These are phyloP conservation scores for Megathymus violae DNA, from an alignment of 1,140 invertebrate species.

Conservation along the genomic window DNA sequence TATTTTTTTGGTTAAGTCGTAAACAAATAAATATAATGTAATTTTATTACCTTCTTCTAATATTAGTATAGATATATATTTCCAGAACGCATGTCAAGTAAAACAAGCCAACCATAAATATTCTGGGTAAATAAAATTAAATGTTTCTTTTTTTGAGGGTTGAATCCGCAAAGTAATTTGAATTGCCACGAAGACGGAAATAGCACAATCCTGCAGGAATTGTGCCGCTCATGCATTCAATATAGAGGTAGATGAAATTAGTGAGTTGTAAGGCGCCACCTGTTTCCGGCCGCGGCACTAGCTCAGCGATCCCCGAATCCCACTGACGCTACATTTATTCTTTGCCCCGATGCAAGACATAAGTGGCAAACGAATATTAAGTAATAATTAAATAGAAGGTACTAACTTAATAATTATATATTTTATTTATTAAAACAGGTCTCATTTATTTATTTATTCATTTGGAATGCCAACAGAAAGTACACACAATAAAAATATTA, in stretches of 20 bases:
- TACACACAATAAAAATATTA: too few species aligned
- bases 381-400: too few species aligned
- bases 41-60: too few species aligned
- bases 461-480: too few species aligned
- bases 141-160: background rate
- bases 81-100: too few species aligned
- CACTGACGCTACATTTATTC: slow-evolving; percentile 73
- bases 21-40: too few species aligned
- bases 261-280: slow-evolving; percentile 65
- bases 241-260: slow-evolving; percentile 60
- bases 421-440: too few species aligned
- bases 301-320: slow-evolving; percentile 70
- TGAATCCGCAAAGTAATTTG: slow-evolving; percentile 5
- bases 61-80: too few species aligned
- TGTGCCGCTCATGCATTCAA: slow-evolving; percentile 34
- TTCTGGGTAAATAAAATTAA: background rate
- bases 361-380: slow-evolving; percentile 45
- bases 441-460: too few species aligned
- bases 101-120: background rate
- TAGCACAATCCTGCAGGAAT: slow-evolving; percentile 14
- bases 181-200: slow-evolving; percentile 26
- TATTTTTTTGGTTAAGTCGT: too few species aligned
- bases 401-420: too few species aligned
- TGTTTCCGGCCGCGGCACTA: slow-evolving; percentile 70
- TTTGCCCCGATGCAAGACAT: slow-evolving; percentile 43